Evolutionary conservation across 2,888 invertebrate species (phyloP), one percentile per base, ranked within the genome.

Genomic region (Leistus spinibarbis): DNA sequence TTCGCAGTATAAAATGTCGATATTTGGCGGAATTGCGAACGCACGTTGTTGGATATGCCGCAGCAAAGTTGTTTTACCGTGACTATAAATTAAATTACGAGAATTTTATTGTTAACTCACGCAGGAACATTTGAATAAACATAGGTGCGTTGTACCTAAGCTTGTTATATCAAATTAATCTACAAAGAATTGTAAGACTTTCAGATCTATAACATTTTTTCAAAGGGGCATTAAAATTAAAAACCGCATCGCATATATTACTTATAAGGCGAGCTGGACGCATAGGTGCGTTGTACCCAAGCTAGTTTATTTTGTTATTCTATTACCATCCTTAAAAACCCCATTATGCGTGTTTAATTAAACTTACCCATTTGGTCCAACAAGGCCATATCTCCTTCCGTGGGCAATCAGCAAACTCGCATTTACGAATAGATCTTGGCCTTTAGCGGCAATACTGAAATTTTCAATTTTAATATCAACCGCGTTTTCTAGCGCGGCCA

Each of bases 391-490:
- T 80, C 97, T 91, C 63, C 99, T 90, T 0, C 98, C 97, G 81
- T 94, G 91, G 0, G 98, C 97, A 80, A 99, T 98, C 69, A 96
- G 87, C 40, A 99, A 87, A 84, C 92, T 95, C 0, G 99, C 98
- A 85, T 99, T 99, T 40, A 97, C 94, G 85, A 99, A 99, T 63
- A 99, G 88, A 83, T 98, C 97, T 81, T 99, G 97, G 73, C 99
- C 99, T 85, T 97, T 95, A 0, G 99, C 99, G 19, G 96, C 92
- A 80, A 99, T 99, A 76, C 97, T 97, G 84, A 99, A 99, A 85
- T 97, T 98, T 83, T 99, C 99, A 16, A 98, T 95, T 89, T 99
- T 99, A 69, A 99, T 99, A 85, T 99, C 99, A 10, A 97, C 94
- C 0, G 98, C 97, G 84, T 96, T 94, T 83, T 99, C 98, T 79